Percentiles rank a stretch among this genome's conserved stretches.
Evolutionary conservation across 1,140 invertebrate species (phyloP).

Genomic region (Drosophila burlai): DNA sequence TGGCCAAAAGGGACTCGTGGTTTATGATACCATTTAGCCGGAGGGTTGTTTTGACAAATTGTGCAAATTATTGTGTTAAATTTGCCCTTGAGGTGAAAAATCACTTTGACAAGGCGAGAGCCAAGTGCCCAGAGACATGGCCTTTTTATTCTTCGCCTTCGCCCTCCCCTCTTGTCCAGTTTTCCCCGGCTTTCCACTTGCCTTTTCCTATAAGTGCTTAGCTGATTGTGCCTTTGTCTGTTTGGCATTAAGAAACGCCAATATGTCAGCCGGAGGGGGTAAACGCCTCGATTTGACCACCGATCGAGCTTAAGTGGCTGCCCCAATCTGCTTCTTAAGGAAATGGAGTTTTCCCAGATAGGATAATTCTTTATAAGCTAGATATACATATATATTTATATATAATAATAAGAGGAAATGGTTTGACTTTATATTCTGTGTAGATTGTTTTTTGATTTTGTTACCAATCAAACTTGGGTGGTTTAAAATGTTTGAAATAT

Average conservation of each 20-base stretch:
- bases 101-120: slow-evolving; percentile 76
- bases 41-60: slow-evolving; percentile 84
- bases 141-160: slow-evolving; percentile 23
- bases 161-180: background rate
- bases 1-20: slow-evolving; percentile 29
- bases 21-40: slow-evolving; percentile 80
- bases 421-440: background rate
- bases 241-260: slow-evolving; percentile 50
- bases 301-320: slow-evolving; percentile 30
- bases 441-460: background rate
- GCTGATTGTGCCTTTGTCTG: slow-evolving; percentile 75
- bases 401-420: background rate
- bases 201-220: slow-evolving; percentile 31
- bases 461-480: too few relatives aligned
- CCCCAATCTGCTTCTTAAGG: slow-evolving; percentile 17
- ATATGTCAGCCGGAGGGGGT: slow-evolving; percentile 64
- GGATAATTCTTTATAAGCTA: background rate
- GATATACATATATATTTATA: background rate
- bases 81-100: slow-evolving; percentile 84
- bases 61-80: slow-evolving; percentile 85
- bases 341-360: background rate
- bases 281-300: slow-evolving; percentile 41
- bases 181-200: background rate
- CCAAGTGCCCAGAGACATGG: slow-evolving; percentile 35
- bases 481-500: background rate